phyloP scores from a whole-genome alignment of 2,113 vertebrate genomes.

The Turnix velox region DNA sequence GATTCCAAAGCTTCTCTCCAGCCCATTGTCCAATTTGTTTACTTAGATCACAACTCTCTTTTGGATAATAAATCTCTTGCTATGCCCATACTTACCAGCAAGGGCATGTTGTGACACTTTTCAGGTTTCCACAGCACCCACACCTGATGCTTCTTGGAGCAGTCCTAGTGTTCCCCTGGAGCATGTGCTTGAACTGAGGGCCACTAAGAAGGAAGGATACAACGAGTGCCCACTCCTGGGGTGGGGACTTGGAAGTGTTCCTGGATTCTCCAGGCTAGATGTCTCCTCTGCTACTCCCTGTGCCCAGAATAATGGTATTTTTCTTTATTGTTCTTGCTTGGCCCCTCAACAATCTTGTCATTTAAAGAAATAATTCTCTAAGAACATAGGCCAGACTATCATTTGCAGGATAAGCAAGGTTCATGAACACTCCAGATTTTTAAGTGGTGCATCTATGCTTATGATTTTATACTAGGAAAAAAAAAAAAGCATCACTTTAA shows the following conservation, averaged over 20 bases:
- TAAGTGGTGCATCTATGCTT: not conserved
- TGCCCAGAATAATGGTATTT: conserved; percentile 26
- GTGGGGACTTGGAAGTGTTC: not conserved
- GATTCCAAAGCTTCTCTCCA: not conserved
- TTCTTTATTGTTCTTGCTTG: not conserved
- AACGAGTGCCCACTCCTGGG: not conserved
- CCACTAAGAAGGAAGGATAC: not conserved
- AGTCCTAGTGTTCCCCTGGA: not conserved
- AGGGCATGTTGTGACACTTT: not conserved
- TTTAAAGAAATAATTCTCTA: conserved; percentile 23
- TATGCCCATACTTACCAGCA: not conserved
- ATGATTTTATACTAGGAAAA: not conserved
- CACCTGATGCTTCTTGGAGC: not conserved
- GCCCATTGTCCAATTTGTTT: conserved; percentile 26
- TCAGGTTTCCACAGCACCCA: fast-evolving
- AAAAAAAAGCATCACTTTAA: not conserved
- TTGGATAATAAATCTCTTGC: not conserved
- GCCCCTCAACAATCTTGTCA: not conserved
- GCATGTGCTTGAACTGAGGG: not conserved
- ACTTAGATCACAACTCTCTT: conserved; percentile 6
- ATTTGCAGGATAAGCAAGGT: not conserved
- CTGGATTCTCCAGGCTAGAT: not conserved
- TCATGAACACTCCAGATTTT: not conserved
- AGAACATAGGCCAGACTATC: not conserved
- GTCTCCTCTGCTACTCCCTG: not conserved